phyloP scores from a whole-genome alignment of 2,888 invertebrate genomes.

The Clivina fossor region DNA sequence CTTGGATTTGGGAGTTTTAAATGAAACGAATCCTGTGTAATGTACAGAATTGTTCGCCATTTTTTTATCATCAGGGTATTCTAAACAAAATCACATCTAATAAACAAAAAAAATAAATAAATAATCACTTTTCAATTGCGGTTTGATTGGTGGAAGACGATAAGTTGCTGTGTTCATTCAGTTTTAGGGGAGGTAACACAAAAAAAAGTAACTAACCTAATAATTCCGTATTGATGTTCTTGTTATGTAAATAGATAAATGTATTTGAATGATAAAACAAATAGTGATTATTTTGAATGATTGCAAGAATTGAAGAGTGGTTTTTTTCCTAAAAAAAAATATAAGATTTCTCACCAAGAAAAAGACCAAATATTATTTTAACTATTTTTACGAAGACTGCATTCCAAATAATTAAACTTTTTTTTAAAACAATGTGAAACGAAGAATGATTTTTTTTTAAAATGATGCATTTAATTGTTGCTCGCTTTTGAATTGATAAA shows the following conservation, averaged over 20 bases:
- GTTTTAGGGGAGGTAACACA: constrained; percentile 25
- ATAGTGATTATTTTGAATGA: too few relatives aligned
- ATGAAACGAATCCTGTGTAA: too few relatives aligned
- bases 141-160: too few relatives aligned
- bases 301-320: constrained; percentile 20
- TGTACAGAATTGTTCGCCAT: constrained; percentile 17
- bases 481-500: constrained; percentile 27
- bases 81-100: constrained; percentile 7
- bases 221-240: constrained; percentile 18
- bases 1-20: too few relatives aligned
- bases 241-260: too few relatives aligned
- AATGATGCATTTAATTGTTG: constrained; percentile 31
- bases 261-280: too few relatives aligned
- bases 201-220: too few relatives aligned
- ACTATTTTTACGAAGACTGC: constrained; percentile 40
- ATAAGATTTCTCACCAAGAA: constrained; percentile 21
- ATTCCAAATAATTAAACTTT: constrained; percentile 38
- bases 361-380: constrained; percentile 33
- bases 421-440: constrained; percentile 24
- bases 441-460: too few relatives aligned
- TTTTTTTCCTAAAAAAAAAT: constrained; percentile 28
- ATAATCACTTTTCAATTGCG: constrained; percentile 27
- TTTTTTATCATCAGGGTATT: constrained; percentile 14
- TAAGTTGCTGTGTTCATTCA: too few relatives aligned
- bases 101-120: too few relatives aligned